Percentiles rank a stretch among this genome's conserved stretches.
Evolutionary conservation across 2,113 vertebrate species (phyloP).

Genomic region (Scomber japonicus): DNA sequence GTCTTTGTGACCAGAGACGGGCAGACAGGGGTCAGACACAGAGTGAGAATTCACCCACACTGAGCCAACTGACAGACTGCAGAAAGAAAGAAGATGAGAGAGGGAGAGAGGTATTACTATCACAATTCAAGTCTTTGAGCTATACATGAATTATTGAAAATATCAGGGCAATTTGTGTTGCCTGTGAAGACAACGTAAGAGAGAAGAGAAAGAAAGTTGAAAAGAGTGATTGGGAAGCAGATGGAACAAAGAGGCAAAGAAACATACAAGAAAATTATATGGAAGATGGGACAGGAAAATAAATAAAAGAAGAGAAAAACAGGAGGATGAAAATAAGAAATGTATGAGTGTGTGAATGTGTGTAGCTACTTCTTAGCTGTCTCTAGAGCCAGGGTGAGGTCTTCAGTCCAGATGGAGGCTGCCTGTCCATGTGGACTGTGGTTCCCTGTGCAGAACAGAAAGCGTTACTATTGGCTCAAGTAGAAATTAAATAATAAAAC

Average conservation of each 20-base stretch:
- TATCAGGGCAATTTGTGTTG: background rate
- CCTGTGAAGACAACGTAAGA: too few relatives aligned
- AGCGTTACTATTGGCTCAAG: background rate
- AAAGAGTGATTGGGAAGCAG: too few relatives aligned
- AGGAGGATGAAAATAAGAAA: background rate
- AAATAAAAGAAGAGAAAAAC: background rate
- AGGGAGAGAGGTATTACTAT: background rate
- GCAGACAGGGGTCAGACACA: constrained; percentile 87
- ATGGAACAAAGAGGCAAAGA: background rate
- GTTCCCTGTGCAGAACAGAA: constrained; percentile 76
- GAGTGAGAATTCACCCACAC: constrained; percentile 92
- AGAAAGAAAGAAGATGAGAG: background rate
- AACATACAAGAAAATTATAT: background rate
- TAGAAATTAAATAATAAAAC: background rate
- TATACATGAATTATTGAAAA: background rate
- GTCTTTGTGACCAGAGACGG: constrained; percentile 86
- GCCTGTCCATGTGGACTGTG: constrained; percentile 86
- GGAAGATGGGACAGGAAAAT: background rate
- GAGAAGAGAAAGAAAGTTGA: too few relatives aligned
- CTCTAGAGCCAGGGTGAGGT: constrained; percentile 90
- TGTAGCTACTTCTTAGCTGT: constrained; percentile 84
- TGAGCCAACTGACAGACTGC: constrained; percentile 86
- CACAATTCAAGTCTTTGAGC: background rate
- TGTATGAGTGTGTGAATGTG: background rate
- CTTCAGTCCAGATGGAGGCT: constrained; percentile 92